These are phyloP conservation scores for Calyptomena viridis DNA, from an alignment of 2,113 vertebrate genomes.

Conservation along the genomic window DNA sequence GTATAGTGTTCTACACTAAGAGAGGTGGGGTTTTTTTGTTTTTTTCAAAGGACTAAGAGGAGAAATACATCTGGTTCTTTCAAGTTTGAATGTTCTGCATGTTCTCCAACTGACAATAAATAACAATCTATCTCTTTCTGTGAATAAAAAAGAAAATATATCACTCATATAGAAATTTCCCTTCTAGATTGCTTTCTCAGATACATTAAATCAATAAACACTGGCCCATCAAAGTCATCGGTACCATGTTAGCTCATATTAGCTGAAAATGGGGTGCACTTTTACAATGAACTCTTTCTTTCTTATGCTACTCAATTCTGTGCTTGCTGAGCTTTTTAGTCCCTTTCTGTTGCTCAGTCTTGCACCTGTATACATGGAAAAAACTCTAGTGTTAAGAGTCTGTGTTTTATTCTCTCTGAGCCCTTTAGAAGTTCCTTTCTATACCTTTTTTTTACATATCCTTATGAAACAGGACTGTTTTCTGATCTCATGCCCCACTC, in stretches of 20 bases:
- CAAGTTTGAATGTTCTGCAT: not conserved
- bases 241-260: not conserved
- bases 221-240: not conserved
- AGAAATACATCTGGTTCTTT: not conserved
- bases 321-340: not conserved
- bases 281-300: not conserved
- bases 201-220: not conserved
- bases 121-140: not conserved
- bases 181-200: not conserved
- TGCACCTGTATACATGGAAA: fast-evolving
- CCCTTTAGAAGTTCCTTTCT: not conserved
- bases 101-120: not conserved
- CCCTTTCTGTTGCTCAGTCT: not conserved
- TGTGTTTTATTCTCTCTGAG: not conserved
- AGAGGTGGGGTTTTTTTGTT: fast-evolving
- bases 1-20: not conserved
- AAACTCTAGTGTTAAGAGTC: not conserved
- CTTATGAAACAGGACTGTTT: not conserved
- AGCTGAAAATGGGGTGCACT: not conserved
- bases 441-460: not conserved
- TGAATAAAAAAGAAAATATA: not conserved
- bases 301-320: not conserved
- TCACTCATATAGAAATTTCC: not conserved
- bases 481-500: fast-evolving
- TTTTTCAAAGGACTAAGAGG: not conserved